Evolutionary conservation across 2,113 vertebrate genomes (phyloP), one percentile per base, ranked within the genome.

Genomic region (Danionella cerebrum): DNA sequence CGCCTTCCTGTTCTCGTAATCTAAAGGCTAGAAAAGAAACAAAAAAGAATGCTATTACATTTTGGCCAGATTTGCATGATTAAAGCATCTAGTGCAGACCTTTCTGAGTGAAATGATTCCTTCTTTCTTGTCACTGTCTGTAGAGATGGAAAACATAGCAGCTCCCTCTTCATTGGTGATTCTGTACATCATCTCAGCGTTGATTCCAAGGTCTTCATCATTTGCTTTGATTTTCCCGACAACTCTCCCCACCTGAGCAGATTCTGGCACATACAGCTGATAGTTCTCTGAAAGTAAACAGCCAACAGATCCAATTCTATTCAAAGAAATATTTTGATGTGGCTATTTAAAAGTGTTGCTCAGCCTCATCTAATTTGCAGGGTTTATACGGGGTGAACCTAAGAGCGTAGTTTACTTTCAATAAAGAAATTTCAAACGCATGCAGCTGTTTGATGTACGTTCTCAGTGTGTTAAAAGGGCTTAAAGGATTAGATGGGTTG

Each of bases 151-250:
- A 78, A 98, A 99, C 12, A 89, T 82, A 2, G 92, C 92, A 53
- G 90, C 74, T 1, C 93, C 96, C 50, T 99, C 96, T 0, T 93
- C 92, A 55, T 95, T 96, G 63, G 92, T 90, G 77, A 99, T 94
- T 64, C 90, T 94, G 73, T 99, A 99, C 31, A 88, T 94, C 86
- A 97, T 96, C 45, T 98, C 95, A 6, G 94, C 94, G 27, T 98
- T 99, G 54, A 90, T 66, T 19, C 96, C 95, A 0, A 91, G 89
- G 75, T 99, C 96, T 36, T 95, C 92, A 59, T 99, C 96, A 3
- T 91, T 93, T 47, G 96, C 96, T 82, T 96, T 97, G 77, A 99
- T 97, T 86, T 97, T 97, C 12, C 96, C 96, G 31, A 98, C 95
- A 10, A 93, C 89, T 65, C 94, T 95, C 19, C 94, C 95, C 22